Conservation (phyloP, 2,113 vertebrate genomes). For the Eretmochelys imbricata region DNA sequence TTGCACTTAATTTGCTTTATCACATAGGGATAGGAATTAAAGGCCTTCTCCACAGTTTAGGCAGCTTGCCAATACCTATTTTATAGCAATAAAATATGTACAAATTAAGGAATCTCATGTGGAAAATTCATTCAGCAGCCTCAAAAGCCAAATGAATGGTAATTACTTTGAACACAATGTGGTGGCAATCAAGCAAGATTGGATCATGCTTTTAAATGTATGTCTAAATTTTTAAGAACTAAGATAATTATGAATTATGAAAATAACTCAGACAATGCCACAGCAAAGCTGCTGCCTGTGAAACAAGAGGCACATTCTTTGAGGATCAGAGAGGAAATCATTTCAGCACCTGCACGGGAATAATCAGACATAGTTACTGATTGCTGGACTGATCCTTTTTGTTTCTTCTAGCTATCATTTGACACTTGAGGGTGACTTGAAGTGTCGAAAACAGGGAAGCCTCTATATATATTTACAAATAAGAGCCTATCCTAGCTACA, state of each 20-base stretch:
- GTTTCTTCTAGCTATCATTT: not conserved
- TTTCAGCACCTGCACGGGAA: slow-evolving; percentile 68
- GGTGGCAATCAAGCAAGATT: slow-evolving; percentile 87
- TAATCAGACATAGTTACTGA: slow-evolving; percentile 11
- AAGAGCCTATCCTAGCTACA: not conserved
- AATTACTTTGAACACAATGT: slow-evolving; percentile 89
- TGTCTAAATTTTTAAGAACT: slow-evolving; percentile 82
- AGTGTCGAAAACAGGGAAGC: not conserved
- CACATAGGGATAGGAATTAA: slow-evolving; percentile 80
- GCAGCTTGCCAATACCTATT: slow-evolving; percentile 86
- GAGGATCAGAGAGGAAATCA: slow-evolving; percentile 42
- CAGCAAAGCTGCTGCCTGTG: slow-evolving; percentile 71
- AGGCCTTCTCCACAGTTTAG: slow-evolving; percentile 77
- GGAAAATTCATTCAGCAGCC: slow-evolving; percentile 88
- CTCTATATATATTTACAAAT: not conserved
- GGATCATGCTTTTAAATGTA: slow-evolving; percentile 88
- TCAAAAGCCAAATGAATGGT: slow-evolving; percentile 90
- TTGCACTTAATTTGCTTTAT: slow-evolving; percentile 80
- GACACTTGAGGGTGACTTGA: not conserved
- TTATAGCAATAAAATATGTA: slow-evolving; percentile 88
- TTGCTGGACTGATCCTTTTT: not conserved
- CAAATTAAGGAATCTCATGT: slow-evolving; percentile 90
- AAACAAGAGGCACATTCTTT: slow-evolving; percentile 68
- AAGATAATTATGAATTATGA: slow-evolving; percentile 86
- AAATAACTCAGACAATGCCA: slow-evolving; percentile 79